phyloP scores from a whole-genome alignment of 2,113 vertebrate species.

The Oxyruncus cristatus region DNA sequence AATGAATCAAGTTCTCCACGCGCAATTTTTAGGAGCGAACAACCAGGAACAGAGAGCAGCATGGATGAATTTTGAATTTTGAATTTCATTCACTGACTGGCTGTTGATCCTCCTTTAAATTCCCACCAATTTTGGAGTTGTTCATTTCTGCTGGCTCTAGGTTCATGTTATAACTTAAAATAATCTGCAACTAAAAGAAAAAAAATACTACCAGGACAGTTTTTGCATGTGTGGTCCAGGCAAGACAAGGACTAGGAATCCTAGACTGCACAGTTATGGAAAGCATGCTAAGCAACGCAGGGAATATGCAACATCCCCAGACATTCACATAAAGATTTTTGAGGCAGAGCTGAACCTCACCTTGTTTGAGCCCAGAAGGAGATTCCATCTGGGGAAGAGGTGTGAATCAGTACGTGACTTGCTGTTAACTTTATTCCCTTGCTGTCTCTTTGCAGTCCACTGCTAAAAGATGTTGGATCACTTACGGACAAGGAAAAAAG shows the following conservation, averaged over 20 bases:
- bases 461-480: background rate
- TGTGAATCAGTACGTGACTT: background rate
- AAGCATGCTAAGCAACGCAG: background rate
- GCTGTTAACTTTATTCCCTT: constrained; percentile 8
- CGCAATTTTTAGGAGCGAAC: background rate
- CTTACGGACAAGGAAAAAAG: background rate
- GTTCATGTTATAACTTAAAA: background rate
- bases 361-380: background rate
- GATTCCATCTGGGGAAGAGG: background rate
- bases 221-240: background rate
- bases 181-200: background rate
- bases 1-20: background rate
- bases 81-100: background rate
- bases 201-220: background rate
- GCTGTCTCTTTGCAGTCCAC: background rate
- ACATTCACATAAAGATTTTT: background rate
- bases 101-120: background rate
- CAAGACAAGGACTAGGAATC: background rate
- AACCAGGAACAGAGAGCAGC: background rate
- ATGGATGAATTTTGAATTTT: background rate
- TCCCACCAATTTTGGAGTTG: background rate
- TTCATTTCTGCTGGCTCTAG: background rate
- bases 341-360: background rate
- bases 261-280: background rate
- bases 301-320: background rate